Evolutionary conservation across 2,888 invertebrate species (phyloP), one percentile per base, ranked within the genome.

Genomic region (Gastrophysa polygoni): DNA sequence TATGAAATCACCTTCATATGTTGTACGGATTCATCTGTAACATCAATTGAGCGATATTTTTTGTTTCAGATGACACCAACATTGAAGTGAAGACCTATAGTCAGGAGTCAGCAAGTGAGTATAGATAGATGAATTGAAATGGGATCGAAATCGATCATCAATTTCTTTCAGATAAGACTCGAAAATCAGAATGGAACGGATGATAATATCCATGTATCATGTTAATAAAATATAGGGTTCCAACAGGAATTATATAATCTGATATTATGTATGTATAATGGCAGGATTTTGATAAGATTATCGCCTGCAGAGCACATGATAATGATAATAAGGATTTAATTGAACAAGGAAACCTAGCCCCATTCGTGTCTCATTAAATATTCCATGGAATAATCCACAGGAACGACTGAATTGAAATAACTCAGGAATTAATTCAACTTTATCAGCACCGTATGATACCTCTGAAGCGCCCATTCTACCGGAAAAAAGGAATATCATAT

Each of bases 61-160:
- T 64, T 67, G 16, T 75, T 75, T 54, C 71, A 75, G 74, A 73
- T 60, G 71, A 73, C 56, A 67, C 55, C 50, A 73, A 64, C 44
- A 64, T 74, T 43, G 70, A 68, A 66, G 68, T 73, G 48, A 73
- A 71, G 63, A 67, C 68, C n/a, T 73, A 69, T 52, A 57, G 59
- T 47, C 68, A 67, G 46, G 69, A 71, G 38, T 68, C 66, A 61
- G 68, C 67, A 44, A 71, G 73, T 73, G 68, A 74, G 75, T 73
- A 62, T n/a, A 21, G 11, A n/a, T n/a, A n/a, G n/a, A n/a, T n/a
- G n/a, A n/a, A n/a, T n/a, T n/a, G n/a, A n/a, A n/a, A n/a, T n/a
- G n/a, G n/a, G n/a, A n/a, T n/a, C n/a, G n/a, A n/a, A n/a, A n/a
- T n/a, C n/a, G n/a, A n/a, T n/a, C n/a, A n/a, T n/a, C n/a, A n/a